Percentiles rank a stretch among this genome's conserved stretches.
Evolutionary conservation across 1,140 invertebrate genomes (phyloP).

Genomic region (Aphelenchoides fujianensis): DNA sequence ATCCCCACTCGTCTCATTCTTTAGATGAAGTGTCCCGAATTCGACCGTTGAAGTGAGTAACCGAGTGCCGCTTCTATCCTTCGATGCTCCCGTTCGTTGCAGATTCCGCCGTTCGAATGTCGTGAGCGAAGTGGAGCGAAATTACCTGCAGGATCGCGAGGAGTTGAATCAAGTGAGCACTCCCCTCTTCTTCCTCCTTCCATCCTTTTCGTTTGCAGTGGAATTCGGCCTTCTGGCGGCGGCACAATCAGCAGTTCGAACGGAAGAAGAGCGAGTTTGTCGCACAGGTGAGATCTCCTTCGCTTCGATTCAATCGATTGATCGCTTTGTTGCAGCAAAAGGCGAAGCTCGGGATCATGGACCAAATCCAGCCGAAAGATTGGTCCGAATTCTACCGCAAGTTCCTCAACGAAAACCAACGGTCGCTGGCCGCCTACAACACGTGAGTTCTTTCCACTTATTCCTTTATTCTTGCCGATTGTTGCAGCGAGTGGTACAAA

Average conservation of each 20-base stretch:
- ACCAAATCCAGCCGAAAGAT: constrained; percentile 53
- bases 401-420: constrained; percentile 48
- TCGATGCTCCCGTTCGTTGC: too few species aligned
- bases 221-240: constrained; percentile 51
- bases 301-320: not conserved
- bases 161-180: constrained; percentile 51
- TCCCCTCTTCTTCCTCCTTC: constrained; percentile 30
- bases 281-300: constrained; percentile 26
- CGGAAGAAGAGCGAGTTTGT: constrained; percentile 45
- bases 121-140: constrained; percentile 45
- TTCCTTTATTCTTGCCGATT: not conserved
- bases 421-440: constrained; percentile 44
- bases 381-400: constrained; percentile 52
- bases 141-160: constrained; percentile 46
- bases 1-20: too few species aligned
- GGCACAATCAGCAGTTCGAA: constrained; percentile 53
- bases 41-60: constrained; percentile 49
- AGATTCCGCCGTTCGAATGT: constrained; percentile 51
- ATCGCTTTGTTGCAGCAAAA: constrained; percentile 51
- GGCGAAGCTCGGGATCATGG: constrained; percentile 42
- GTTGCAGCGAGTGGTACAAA: constrained; percentile 57
- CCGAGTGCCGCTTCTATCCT: too few species aligned
- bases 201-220: constrained; percentile 24
- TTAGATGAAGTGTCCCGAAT: constrained; percentile 52
- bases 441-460: too few species aligned